phyloP scores from a whole-genome alignment of 2,113 vertebrate genomes.

The Anhinga anhinga region DNA sequence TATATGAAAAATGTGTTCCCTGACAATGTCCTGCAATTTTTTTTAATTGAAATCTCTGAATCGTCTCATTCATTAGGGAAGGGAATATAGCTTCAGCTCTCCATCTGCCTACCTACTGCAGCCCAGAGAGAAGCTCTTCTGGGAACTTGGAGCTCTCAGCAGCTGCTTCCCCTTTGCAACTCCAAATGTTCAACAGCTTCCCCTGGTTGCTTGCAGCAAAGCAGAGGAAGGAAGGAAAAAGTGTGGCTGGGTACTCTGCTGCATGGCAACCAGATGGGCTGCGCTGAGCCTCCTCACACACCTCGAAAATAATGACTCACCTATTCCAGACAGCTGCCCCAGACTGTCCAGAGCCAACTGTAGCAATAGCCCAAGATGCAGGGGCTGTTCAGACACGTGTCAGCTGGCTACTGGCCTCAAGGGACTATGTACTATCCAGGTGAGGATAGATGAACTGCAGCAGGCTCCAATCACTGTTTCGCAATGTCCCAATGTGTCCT shows the following conservation, averaged over 20 bases:
- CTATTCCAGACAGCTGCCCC: not conserved
- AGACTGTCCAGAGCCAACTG: not conserved
- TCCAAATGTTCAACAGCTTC: conserved; percentile 24
- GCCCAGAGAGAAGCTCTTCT: not conserved
- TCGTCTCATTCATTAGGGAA: not conserved
- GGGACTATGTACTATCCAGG: not conserved
- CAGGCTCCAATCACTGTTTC: not conserved
- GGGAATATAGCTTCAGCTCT: not conserved
- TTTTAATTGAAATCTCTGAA: not conserved
- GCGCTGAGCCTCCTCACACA: not conserved
- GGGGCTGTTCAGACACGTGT: not conserved
- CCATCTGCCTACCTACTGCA: not conserved
- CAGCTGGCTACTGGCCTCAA: not conserved
- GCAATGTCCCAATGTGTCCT: not conserved
- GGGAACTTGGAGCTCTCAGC: not conserved
- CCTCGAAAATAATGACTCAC: not conserved
- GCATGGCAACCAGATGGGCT: not conserved
- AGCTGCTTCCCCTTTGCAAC: conserved; percentile 24
- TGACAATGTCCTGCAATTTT: not conserved
- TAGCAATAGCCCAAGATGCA: not conserved
- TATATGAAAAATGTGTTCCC: not conserved
- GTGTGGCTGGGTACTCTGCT: not conserved
- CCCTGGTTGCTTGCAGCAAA: not conserved
- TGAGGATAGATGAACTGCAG: not conserved
- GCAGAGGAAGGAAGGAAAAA: not conserved